These are phyloP conservation scores for Allophyes oxyacanthae DNA, from an alignment of 2,888 invertebrate species.

Conservation along the genomic window DNA sequence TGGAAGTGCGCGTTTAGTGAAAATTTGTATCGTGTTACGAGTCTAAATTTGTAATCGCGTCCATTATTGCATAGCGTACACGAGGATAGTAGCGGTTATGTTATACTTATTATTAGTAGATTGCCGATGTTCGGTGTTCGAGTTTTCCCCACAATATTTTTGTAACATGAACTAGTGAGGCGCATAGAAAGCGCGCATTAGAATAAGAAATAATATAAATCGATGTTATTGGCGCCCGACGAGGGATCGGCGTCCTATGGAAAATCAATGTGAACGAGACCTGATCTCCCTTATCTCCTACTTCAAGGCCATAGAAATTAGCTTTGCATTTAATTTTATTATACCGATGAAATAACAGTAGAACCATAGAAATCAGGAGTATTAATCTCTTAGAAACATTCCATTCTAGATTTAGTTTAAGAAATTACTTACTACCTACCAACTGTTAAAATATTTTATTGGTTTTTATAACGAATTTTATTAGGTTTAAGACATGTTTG, in stretches of 20 bases:
- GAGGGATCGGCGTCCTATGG: constrained; percentile 26
- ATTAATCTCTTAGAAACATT: constrained; percentile 34
- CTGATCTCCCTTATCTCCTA: constrained; percentile 26
- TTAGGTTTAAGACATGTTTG: constrained; percentile 43
- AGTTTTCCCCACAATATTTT: constrained; percentile 54
- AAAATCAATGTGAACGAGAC: constrained; percentile 45
- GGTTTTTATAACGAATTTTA: constrained; percentile 42
- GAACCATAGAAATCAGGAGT: constrained; percentile 25
- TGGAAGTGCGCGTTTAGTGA: constrained; percentile 29
- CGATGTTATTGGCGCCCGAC: constrained; percentile 54
- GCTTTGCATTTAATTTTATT: constrained; percentile 51
- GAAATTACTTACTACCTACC: constrained; percentile 21
- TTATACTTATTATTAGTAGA: constrained; percentile 41
- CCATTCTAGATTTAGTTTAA: constrained; percentile 36
- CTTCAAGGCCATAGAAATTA: constrained; percentile 34
- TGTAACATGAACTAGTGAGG: constrained; percentile 46
- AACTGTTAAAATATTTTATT: constrained; percentile 44
- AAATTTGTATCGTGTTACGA: constrained; percentile 40
- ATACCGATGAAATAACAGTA: constrained; percentile 29
- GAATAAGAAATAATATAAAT: constrained; percentile 9
- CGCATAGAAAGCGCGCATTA: constrained; percentile 37
- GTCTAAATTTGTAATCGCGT: constrained; percentile 48
- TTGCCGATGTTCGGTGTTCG: constrained; percentile 50
- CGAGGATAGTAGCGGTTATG: constrained; percentile 32
- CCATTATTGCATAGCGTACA: constrained; percentile 44